These are phyloP conservation scores for Lottia gigantea DNA, from an alignment of 2,888 invertebrate species.

Conservation along the genomic window DNA sequence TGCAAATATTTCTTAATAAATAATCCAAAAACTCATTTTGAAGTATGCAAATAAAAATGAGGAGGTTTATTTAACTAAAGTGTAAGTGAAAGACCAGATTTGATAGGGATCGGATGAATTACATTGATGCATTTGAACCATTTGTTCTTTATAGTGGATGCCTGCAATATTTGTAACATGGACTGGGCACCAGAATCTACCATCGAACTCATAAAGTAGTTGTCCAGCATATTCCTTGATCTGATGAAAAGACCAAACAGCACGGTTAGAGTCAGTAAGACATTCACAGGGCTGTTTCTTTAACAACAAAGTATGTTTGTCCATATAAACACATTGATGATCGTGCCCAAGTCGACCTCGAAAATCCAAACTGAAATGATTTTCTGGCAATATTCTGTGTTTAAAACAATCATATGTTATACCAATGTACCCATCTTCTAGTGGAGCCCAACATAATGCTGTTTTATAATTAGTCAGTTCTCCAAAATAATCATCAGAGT, in stretches of 20 bases:
- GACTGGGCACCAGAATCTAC: constrained; percentile 11
- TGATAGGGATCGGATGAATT: constrained; percentile 11
- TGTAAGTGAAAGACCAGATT: constrained; percentile 14
- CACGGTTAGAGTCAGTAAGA: neutral
- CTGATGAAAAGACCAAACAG: neutral
- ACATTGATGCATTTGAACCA: constrained; percentile 39
- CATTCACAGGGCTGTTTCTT: constrained; percentile 11
- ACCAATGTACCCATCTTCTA: constrained; percentile 37
- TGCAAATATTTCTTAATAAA: too few species aligned
- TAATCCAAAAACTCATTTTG: too few species aligned
- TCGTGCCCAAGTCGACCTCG: constrained; percentile 30
- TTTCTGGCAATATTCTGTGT: constrained; percentile 43
- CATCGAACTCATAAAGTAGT: neutral
- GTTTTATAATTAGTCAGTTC: constrained; percentile 41
- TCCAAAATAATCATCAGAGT: constrained; percentile 38
- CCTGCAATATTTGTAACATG: constrained; percentile 45
- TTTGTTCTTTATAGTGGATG: constrained; percentile 42
- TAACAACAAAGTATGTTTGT: constrained; percentile 1
- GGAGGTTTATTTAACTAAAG: neutral
- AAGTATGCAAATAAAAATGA: too few species aligned
- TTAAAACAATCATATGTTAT: constrained; percentile 46
- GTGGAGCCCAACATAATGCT: constrained; percentile 36
- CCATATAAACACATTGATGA: constrained; percentile 19
- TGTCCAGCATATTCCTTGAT: neutral
- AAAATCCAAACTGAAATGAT: constrained; percentile 40